Percentiles rank a stretch among this genome's conserved stretches.
Conservation (phyloP, 2,888 invertebrate species). For the Herminia tarsipennalis region DNA sequence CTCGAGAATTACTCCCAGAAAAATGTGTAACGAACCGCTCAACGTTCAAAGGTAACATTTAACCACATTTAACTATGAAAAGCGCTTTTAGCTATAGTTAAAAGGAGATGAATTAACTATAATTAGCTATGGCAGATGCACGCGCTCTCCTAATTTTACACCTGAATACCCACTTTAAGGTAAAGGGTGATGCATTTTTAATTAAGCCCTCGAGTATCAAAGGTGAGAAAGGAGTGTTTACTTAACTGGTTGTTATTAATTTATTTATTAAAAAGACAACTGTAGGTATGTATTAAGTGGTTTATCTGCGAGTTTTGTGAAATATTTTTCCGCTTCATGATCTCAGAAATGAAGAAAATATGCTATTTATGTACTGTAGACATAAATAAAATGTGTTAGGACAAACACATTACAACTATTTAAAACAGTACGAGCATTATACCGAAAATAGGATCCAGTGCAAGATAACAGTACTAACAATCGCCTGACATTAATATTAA, state of each 20-base stretch:
- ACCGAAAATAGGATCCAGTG: too few species aligned
- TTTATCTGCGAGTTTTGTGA: too few species aligned
- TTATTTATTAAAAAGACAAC: too few species aligned
- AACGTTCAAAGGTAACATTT: constrained; percentile 52
- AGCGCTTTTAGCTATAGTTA: constrained; percentile 13
- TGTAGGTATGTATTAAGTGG: too few species aligned
- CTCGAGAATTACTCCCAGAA: constrained; percentile 26
- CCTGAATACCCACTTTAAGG: constrained; percentile 58
- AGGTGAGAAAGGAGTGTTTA: constrained; percentile 14
- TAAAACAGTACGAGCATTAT: too few species aligned
- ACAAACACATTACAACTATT: too few species aligned
- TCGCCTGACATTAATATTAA: too few species aligned
- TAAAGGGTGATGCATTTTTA: constrained; percentile 59
- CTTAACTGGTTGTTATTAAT: constrained; percentile 9
- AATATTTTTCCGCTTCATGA: too few species aligned
- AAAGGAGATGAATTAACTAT: constrained; percentile 49
- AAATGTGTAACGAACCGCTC: constrained; percentile 46
- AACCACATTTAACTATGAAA: constrained; percentile 39
- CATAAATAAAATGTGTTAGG: too few species aligned
- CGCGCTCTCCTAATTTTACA: constrained; percentile 67
- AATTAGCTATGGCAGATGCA: constrained; percentile 64
- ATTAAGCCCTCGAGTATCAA: constrained; percentile 28
- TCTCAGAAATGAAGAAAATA: too few species aligned
- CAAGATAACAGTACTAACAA: too few species aligned
- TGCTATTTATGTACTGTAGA: too few species aligned